Percentiles rank a stretch among this genome's conserved stretches.
Evolutionary conservation across 2,113 vertebrate species (phyloP).

Genomic region (Cathartes aura): DNA sequence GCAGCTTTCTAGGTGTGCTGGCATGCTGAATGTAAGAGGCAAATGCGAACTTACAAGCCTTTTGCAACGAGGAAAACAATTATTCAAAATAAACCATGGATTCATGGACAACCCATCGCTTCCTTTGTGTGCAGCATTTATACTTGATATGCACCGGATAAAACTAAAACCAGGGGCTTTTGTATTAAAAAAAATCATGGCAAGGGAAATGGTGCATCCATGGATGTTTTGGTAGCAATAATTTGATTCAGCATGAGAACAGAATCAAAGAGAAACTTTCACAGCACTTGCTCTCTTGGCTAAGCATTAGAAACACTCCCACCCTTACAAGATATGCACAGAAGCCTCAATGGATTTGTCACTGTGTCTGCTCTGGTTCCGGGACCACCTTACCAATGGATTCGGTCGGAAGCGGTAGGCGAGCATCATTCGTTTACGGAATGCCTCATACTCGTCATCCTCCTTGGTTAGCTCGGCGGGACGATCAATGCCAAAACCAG

Average conservation of each 20-base stretch:
- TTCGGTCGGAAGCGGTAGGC: conserved; percentile 97
- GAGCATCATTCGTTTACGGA: conserved; percentile 97
- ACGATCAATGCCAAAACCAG: conserved; percentile 92
- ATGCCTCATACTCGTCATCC: conserved; percentile 97
- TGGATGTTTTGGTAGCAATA: neutral
- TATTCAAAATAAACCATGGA: neutral
- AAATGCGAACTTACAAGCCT: neutral
- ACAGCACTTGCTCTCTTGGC: neutral
- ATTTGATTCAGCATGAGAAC: neutral
- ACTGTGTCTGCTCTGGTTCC: rapidly evolving
- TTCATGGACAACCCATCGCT: rapidly evolving
- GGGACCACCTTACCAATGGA: conserved; percentile 81
- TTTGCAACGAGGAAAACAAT: neutral
- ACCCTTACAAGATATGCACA: rapidly evolving
- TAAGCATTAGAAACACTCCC: neutral
- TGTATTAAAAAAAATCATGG: neutral
- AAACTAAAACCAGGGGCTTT: neutral
- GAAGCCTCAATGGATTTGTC: neutral
- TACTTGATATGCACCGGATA: too few species aligned
- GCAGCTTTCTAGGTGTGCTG: neutral
- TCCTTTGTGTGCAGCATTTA: neutral
- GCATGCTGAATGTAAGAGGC: neutral
- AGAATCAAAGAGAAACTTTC: neutral
- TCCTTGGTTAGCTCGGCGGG: conserved; percentile 87
- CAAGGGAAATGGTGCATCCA: neutral